Percentiles rank a stretch among this genome's conserved stretches.
These are phyloP conservation scores for Xestia c-nigrum DNA, from an alignment of 2,888 invertebrate genomes.

Conservation along the genomic window DNA sequence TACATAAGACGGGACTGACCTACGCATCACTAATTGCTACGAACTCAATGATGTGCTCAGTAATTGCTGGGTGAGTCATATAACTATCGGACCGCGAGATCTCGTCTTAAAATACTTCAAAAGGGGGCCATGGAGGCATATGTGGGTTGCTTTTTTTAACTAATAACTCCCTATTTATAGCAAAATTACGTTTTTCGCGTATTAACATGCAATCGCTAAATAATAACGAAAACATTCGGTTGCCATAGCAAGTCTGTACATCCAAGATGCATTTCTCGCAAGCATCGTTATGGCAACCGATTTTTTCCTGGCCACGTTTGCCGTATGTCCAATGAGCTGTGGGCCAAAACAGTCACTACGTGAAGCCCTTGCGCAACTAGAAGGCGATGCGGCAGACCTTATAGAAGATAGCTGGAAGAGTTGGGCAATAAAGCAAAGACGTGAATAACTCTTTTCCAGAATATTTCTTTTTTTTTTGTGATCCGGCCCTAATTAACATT, in stretches of 20 bases:
- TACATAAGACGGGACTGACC: constrained; percentile 2
- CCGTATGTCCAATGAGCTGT: neutral
- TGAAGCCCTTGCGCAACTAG: neutral
- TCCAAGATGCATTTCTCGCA: no score
- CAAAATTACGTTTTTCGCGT: neutral
- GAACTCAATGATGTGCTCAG: constrained; percentile 1
- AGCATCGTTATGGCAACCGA: no score
- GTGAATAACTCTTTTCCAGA: neutral
- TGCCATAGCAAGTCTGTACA: no score
- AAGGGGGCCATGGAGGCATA: neutral
- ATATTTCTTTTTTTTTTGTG: no score
- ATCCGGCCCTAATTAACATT: no score
- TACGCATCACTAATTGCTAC: neutral
- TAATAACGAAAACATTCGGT: no score
- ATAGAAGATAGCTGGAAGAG: neutral
- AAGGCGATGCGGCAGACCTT: neutral
- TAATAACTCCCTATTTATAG: neutral
- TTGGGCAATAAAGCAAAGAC: neutral
- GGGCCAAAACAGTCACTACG: neutral
- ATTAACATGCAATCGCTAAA: no score
- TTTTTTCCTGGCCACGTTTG: neutral
- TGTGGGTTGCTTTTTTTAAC: neutral
- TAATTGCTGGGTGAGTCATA: constrained; percentile 11
- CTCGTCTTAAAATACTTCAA: neutral
- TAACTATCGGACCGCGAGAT: neutral